These are phyloP conservation scores for Archocentrus centrarchus DNA, from an alignment of 2,113 vertebrate genomes.

Conservation along the genomic window DNA sequence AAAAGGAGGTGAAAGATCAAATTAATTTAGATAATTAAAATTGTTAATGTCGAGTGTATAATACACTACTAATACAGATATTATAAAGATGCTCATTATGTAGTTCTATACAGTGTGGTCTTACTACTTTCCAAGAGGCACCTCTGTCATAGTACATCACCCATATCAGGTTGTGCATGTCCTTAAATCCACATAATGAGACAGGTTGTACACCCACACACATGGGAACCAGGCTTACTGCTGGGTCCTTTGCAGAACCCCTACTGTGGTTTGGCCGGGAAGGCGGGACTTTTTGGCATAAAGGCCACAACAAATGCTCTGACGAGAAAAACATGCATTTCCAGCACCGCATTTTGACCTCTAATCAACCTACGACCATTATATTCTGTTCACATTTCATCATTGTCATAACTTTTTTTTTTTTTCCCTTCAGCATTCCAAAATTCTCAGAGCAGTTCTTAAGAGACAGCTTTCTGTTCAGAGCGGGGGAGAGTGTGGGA, in stretches of 20 bases:
- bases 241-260: constrained; percentile 28
- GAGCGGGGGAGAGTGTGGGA: constrained; percentile 67
- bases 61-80: neutral
- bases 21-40: constrained; percentile 26
- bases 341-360: constrained; percentile 45
- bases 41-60: constrained; percentile 38
- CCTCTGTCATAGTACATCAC: constrained; percentile 28
- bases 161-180: constrained; percentile 6
- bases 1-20: constrained; percentile 14
- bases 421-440: constrained; percentile 47
- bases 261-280: constrained; percentile 38
- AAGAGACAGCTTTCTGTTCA: constrained; percentile 51
- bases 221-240: constrained; percentile 56
- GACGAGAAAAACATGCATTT: constrained; percentile 36
- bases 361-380: constrained; percentile 48
- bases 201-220: constrained; percentile 27
- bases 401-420: constrained; percentile 49
- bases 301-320: constrained; percentile 32
- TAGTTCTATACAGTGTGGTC: constrained; percentile 15
- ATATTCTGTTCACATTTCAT: constrained; percentile 57
- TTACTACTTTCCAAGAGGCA: constrained; percentile 13
- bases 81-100: neutral
- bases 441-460: constrained; percentile 63
- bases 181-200: constrained; percentile 30
- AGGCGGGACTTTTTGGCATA: constrained; percentile 35